Evolutionary conservation across 2,797 vertebrate species (phyloP), one percentile per base, ranked within the genome.

Genomic region (Telmatherina bonti): DNA sequence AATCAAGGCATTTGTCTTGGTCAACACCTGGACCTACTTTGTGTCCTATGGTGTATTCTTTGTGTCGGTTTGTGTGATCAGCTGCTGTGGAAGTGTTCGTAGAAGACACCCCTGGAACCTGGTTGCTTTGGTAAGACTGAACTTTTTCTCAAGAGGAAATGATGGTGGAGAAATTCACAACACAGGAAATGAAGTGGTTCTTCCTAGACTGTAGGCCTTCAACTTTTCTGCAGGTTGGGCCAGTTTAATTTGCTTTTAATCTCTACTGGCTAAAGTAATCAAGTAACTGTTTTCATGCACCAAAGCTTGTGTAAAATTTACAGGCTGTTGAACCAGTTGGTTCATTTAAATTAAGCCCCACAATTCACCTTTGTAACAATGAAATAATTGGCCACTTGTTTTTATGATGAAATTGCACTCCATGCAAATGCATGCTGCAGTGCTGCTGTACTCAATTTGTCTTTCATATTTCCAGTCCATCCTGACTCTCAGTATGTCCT

Each of bases 41-140:
- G 89, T 96, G 66, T 97, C 97, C 74, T 98, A 97, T 0, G 94
- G 64, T 0, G 51, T 97, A 70, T 98, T 98, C 93, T 95, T 97
- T 41, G 86, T 95, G 58, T 94, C 94, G 0, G 92, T 97, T 61
- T 96, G 96, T 1, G 93, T 91, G 9, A 96, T 97, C 88, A 96
- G 95, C 93, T 98, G 96, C 93, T 97, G 96, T 30, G 96, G 96
- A 30, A 95, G 93, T 1, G 88, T 97, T 79, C 94, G 96, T 24
- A 90, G 96, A 60, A 95, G 94, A 85, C 95, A 97, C 80, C 97
- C 96, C 6, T 98, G 97, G 97, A 98, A 98, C 84, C 92, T 98
- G 9, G 78, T 98, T 7, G 96, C 96, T 0, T 81, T 98, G 93
- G 97, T 98, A 92, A 83, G 89, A 3, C 12, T 4, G 26, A 9